Percentiles rank a stretch among this genome's conserved stretches.
phyloP scores from a whole-genome alignment of 2,113 vertebrate genomes.

The Epinephelus cyanopodus region DNA sequence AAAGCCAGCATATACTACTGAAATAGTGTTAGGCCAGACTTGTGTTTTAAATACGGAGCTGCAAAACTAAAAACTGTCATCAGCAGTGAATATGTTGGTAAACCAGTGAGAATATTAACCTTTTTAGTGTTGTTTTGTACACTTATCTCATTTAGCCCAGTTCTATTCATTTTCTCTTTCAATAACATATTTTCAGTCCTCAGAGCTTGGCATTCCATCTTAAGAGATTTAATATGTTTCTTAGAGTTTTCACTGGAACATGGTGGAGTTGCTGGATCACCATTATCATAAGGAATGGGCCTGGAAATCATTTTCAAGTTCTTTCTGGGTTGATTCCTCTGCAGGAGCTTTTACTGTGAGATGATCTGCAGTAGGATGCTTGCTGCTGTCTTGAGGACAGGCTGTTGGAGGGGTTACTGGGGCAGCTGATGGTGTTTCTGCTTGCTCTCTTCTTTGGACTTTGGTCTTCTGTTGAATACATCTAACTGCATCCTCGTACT shows the following conservation, averaged over 20 bases:
- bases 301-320: background rate
- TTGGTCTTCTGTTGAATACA: background rate
- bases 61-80: too few relatives aligned
- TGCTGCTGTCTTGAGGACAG: background rate
- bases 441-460: background rate
- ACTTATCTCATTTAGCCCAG: background rate
- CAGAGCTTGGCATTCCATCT: background rate
- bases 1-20: background rate
- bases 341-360: background rate
- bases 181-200: background rate
- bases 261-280: background rate
- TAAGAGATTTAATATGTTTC: background rate
- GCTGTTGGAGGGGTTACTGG: background rate
- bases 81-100: too few relatives aligned
- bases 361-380: background rate
- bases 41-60: too few relatives aligned
- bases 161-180: background rate
- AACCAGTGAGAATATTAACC: too few relatives aligned
- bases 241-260: background rate
- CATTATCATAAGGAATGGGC: background rate
- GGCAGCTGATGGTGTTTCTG: background rate
- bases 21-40: too few relatives aligned
- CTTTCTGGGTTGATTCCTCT: background rate
- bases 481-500: too few relatives aligned
- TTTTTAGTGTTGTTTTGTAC: background rate